Percentiles rank a stretch among this genome's conserved stretches.
phyloP scores from a whole-genome alignment of 2,888 invertebrate genomes.

The Diaperis boleti region DNA sequence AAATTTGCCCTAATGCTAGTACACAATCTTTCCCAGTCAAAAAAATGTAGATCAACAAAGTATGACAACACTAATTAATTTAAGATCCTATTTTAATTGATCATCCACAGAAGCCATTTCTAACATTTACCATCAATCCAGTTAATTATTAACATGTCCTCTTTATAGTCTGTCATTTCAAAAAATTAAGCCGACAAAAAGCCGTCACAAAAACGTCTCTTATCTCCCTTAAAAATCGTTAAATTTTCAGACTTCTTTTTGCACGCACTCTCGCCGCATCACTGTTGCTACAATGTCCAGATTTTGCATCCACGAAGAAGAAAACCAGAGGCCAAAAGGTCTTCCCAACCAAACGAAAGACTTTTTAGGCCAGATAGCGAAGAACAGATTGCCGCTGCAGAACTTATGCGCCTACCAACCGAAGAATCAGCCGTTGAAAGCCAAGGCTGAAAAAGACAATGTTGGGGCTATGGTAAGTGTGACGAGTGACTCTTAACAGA shows the following conservation, averaged over 20 bases:
- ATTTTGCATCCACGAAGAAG: constrained; percentile 56
- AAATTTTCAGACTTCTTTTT: too few relatives aligned
- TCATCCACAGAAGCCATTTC: too few relatives aligned
- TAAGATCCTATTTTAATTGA: too few relatives aligned
- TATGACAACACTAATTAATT: too few relatives aligned
- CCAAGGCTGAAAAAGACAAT: not conserved
- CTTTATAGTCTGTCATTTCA: constrained; percentile 3
- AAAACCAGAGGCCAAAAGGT: constrained; percentile 5
- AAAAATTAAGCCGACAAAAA: constrained; percentile 12
- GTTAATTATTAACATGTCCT: not conserved
- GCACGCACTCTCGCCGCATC: not conserved
- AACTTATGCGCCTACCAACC: constrained; percentile 12
- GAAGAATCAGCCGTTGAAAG: constrained; percentile 1
- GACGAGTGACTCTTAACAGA: too few relatives aligned
- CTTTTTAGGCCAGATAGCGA: not conserved
- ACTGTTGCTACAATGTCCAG: constrained; percentile 49
- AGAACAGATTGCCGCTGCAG: constrained; percentile 16
- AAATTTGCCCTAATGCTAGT: too few relatives aligned
- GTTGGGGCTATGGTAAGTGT: too few relatives aligned
- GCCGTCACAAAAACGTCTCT: constrained; percentile 14
- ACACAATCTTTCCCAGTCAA: too few relatives aligned
- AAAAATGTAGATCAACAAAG: too few relatives aligned
- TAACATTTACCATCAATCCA: too few relatives aligned
- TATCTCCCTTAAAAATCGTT: constrained; percentile 6
- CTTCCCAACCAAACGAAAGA: not conserved